Percentiles rank a stretch among this genome's conserved stretches.
phyloP scores from a whole-genome alignment of 2,888 invertebrate genomes.

The Agrochola lota region DNA sequence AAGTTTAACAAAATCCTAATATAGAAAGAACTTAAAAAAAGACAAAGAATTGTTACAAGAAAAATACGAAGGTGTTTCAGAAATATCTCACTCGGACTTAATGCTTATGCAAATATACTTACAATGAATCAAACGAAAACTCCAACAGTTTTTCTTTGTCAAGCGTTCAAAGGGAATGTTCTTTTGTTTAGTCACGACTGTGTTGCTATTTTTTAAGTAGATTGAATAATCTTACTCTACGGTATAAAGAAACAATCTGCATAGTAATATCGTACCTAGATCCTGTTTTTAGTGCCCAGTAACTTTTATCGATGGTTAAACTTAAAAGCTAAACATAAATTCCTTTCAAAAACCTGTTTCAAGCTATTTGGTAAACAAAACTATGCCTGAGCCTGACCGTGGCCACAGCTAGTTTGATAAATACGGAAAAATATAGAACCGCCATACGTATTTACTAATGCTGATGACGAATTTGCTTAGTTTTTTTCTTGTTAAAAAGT shows the following conservation, averaged over 20 bases:
- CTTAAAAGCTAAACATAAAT: neutral
- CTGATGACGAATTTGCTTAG: neutral
- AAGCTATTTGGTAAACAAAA: neutral
- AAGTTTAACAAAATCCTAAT: constrained; percentile 1
- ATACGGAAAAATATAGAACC: neutral
- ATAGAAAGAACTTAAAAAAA: neutral
- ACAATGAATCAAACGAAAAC: constrained; percentile 48
- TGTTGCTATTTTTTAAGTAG: constrained; percentile 9
- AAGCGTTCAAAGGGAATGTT: constrained; percentile 8
- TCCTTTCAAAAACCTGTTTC: neutral
- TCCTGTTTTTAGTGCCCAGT: neutral
- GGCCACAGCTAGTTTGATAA: neutral
- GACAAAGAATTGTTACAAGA: constrained; percentile 19
- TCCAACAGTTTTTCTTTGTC: constrained; percentile 37
- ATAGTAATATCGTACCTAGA: neutral
- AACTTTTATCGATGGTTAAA: neutral
- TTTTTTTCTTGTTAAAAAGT: neutral
- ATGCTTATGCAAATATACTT: constrained; percentile 22
- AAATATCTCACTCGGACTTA: constrained; percentile 1
- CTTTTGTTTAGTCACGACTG: constrained; percentile 22
- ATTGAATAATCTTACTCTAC: constrained; percentile 6
- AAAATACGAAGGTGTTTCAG: constrained; percentile 7
- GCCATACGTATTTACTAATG: neutral
- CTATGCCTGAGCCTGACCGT: too few relatives aligned
- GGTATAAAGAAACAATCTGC: neutral